A percentile compares a stretch with the other conserved stretches of the same genome.
These are phyloP conservation scores for Cavia porcellus DNA, from an alignment of 2,113 vertebrate genomes.

Conservation along the genomic window DNA sequence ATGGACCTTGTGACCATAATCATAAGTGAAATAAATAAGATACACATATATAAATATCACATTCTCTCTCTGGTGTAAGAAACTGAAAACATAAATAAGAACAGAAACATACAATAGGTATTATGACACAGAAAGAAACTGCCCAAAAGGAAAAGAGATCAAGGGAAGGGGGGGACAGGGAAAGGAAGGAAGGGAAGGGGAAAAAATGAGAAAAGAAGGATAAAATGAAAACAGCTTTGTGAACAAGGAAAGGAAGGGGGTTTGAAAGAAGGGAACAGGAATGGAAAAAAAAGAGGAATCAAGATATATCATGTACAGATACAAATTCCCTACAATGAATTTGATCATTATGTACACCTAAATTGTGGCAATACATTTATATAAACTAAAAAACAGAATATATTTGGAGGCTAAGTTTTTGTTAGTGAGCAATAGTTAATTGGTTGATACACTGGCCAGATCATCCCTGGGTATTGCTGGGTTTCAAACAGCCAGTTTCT, in stretches of 20 bases:
- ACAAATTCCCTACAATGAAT: neutral
- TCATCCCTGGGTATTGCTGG: constrained; percentile 74
- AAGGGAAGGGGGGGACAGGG: neutral
- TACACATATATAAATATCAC: neutral
- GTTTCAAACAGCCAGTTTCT: constrained; percentile 74
- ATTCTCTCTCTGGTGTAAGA: neutral
- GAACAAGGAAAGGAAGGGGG: neutral
- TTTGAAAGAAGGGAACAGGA: neutral
- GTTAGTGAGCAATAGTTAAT: constrained; percentile 56
- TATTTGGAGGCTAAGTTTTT: constrained; percentile 76
- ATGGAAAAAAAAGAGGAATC: neutral
- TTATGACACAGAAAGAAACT: neutral
- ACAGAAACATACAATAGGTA: neutral
- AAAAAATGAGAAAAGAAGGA: neutral
- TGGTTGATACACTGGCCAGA: constrained; percentile 82
- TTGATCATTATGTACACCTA: neutral
- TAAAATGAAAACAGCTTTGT: neutral
- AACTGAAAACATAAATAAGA: neutral
- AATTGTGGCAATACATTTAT: neutral
- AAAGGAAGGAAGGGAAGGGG: neutral
- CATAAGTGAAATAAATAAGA: neutral
- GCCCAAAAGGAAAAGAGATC: neutral
- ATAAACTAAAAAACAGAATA: neutral
- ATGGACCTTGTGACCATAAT: neutral
- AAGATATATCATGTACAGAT: neutral